phyloP scores from a whole-genome alignment of 2,888 invertebrate genomes.

The Nomada goodeniana region DNA sequence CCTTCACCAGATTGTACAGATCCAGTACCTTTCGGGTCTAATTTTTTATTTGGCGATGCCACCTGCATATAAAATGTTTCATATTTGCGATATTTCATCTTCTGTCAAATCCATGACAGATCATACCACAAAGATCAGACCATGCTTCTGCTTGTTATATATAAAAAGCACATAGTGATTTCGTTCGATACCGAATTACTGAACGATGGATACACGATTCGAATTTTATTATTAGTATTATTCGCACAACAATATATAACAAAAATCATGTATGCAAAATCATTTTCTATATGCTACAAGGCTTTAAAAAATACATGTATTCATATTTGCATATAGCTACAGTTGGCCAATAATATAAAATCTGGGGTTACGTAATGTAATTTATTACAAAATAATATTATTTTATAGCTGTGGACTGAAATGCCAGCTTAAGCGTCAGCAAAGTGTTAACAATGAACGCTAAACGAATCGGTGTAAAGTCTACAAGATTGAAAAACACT shows the following conservation, averaged over 20 bases:
- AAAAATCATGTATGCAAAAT: constrained; percentile 24
- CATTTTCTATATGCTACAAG: constrained; percentile 4
- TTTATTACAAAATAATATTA: not conserved
- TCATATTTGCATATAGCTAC: constrained; percentile 5
- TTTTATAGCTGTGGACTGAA: not conserved
- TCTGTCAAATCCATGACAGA: constrained; percentile 55
- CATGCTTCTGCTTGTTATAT: constrained; percentile 77
- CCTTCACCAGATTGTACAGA: constrained; percentile 95
- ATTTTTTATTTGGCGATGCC: constrained; percentile 88
- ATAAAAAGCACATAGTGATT: constrained; percentile 54
- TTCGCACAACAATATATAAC: constrained; percentile 4
- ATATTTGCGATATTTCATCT: constrained; percentile 31
- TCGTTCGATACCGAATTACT: constrained; percentile 24
- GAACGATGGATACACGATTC: constrained; percentile 35
- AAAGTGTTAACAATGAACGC: constrained; percentile 15
- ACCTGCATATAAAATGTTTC: constrained; percentile 75
- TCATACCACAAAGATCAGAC: constrained; percentile 81
- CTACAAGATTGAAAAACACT: constrained; percentile 1
- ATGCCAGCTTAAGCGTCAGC: constrained; percentile 7
- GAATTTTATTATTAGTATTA: not conserved
- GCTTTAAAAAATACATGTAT: constrained; percentile 12
- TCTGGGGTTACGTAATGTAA: not conserved
- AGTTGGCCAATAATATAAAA: not conserved
- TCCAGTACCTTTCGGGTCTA: constrained; percentile 85
- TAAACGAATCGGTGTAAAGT: constrained; percentile 5